A percentile compares a stretch with the other conserved stretches of the same genome.
These are phyloP conservation scores for Pammene fasciana DNA, from an alignment of 2,888 invertebrate genomes.

Conservation along the genomic window DNA sequence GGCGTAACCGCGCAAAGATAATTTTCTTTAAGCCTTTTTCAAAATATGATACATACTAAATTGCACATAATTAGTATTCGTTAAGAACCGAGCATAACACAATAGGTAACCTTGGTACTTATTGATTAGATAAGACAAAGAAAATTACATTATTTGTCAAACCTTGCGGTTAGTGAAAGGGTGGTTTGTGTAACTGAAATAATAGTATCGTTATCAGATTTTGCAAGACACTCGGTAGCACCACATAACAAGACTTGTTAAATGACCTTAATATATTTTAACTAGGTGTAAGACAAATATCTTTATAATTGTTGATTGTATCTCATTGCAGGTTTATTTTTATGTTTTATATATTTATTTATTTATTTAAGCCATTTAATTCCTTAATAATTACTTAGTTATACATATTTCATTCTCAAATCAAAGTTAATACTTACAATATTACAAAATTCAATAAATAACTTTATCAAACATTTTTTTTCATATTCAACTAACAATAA, in stretches of 20 bases:
- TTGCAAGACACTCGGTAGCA: constrained; percentile 24
- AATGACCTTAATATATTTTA: constrained; percentile 10
- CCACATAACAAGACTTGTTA: constrained; percentile 16
- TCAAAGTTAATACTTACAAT: too few species aligned
- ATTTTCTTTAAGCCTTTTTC: background rate
- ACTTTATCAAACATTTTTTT: too few species aligned
- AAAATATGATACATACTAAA: background rate
- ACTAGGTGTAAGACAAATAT: background rate
- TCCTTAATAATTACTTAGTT: too few species aligned
- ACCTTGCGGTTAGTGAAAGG: constrained; percentile 30
- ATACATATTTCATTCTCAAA: too few species aligned
- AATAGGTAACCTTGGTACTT: constrained; percentile 13
- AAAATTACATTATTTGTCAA: constrained; percentile 27
- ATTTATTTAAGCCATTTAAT: too few species aligned
- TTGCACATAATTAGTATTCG: background rate
- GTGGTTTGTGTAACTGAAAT: constrained; percentile 32
- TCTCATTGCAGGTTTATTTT: too few species aligned
- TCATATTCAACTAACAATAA: too few species aligned
- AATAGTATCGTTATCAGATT: constrained; percentile 26
- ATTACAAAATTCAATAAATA: too few species aligned
- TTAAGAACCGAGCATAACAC: constrained; percentile 3
- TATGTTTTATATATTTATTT: too few species aligned
- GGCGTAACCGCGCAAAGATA: too few species aligned
- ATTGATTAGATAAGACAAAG: constrained; percentile 27
- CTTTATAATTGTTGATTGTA: background rate